phyloP scores from a whole-genome alignment of 2,113 vertebrate species.

The Myodes glareolus region DNA sequence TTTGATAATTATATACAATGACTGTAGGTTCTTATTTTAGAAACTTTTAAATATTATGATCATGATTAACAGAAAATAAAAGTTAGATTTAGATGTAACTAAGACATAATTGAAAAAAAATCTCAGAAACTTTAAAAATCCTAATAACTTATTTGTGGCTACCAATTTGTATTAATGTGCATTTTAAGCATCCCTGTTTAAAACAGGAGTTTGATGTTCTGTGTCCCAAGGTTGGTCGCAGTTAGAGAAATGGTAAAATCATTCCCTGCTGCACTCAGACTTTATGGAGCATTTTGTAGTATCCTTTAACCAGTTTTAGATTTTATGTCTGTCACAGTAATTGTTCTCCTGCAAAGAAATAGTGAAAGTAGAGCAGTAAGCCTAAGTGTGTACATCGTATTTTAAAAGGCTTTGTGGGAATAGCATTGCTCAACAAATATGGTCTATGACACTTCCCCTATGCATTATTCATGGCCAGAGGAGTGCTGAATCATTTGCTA shows the following conservation, averaged over 20 bases:
- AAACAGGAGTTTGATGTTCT: slow-evolving; percentile 12
- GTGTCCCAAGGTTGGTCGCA: neutral
- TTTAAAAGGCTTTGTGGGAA: slow-evolving; percentile 66
- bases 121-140: slow-evolving; percentile 11
- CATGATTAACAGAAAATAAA: neutral
- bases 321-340: slow-evolving; percentile 62
- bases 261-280: slow-evolving; percentile 49
- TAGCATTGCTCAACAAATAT: slow-evolving; percentile 66
- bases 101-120: neutral
- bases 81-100: neutral
- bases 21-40: neutral
- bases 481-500: slow-evolving; percentile 56
- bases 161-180: neutral
- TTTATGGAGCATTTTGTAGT: slow-evolving; percentile 64
- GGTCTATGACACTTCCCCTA: slow-evolving; percentile 7
- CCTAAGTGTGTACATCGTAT: slow-evolving; percentile 46
- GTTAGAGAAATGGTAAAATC: slow-evolving; percentile 44
- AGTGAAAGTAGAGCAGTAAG: neutral
- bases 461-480: slow-evolving; percentile 79
- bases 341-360: slow-evolving; percentile 45
- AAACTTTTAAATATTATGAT: neutral
- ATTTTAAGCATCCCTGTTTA: neutral
- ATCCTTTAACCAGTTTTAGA: slow-evolving; percentile 51
- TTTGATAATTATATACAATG: neutral
- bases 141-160: neutral